Base-by-base conservation (phyloP, 2,888 invertebrate species). In the Macrophya alboannulata region DNA sequence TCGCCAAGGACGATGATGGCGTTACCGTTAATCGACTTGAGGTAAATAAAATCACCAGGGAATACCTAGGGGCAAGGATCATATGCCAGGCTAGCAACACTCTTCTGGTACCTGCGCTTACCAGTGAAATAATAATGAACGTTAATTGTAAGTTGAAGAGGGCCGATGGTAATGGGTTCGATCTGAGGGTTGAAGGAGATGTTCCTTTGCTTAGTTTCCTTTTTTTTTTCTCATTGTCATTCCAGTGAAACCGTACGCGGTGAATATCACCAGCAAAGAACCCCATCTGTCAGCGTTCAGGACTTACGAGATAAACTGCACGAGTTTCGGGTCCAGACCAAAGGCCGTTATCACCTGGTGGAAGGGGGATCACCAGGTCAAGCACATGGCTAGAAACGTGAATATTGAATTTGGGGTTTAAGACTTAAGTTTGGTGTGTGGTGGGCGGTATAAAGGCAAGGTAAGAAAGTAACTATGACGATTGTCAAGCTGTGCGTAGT, bases 301-400 rank as follows among this genome's bases (percentile, higher is more conserved):
- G 92, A 95, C 97, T 85, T 98, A 98, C 94, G 97, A 98, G 91
- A 96, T 98, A 87, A 97, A 98, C 92, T 98, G 98, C 93, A 95
- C 96, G 91, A 97, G 97, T 87, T 96, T 97, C 0, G 98, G 98
- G 83, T 98, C 98, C 8, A 95, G 97, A 88, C 98, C 98, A 10
- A 96, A 97, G 88, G 97, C 98, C 4, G 95, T 96, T 86, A 97
- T 98, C 91, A 97, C 97, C 65, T 98, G 98, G 98, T 98, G 97
- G 97, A 97, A 97, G 93, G 97, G 97, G 88, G 97, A 96, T 91
- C 95, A 97, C 90, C 97, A 97, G 93, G 95, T 98, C 87, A 97
- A 97, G 94, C 96, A 96, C 92, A 95, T 97, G 94, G 97, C 97
- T 84, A 97, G 97, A 95, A 97, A 97, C 94, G 98, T 98, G 94